Conservation (phyloP, 2,113 vertebrate species). For the Genyomyrus donnyi region DNA sequence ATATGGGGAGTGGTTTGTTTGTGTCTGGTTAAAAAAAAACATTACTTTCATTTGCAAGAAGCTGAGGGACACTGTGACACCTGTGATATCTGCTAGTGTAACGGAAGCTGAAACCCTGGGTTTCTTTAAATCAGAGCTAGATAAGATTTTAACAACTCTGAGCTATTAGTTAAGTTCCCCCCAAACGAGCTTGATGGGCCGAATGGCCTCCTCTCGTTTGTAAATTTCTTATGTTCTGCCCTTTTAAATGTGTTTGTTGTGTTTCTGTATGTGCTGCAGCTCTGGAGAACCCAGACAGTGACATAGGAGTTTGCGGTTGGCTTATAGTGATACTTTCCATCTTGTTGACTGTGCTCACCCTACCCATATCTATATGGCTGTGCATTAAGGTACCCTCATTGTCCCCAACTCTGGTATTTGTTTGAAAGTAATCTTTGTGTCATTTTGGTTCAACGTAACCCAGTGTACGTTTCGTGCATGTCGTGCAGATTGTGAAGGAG, state of each 20-base stretch:
- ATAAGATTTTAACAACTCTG: no score
- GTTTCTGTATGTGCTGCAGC: constrained; percentile 22
- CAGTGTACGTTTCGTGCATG: not conserved
- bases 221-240: not conserved
- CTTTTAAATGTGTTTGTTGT: not conserved
- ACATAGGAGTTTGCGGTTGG: constrained; percentile 75
- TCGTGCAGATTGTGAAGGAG: constrained; percentile 82
- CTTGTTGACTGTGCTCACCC: constrained; percentile 64
- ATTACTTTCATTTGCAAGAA: not conserved
- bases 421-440: not conserved
- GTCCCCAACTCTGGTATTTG: not conserved
- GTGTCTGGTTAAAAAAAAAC: not conserved
- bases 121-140: no score
- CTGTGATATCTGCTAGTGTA: not conserved
- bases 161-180: no score
- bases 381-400: constrained; percentile 79
- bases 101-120: no score
- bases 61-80: not conserved
- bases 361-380: constrained; percentile 86
- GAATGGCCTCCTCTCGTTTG: no score
- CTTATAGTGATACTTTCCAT: constrained; percentile 67
- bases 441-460: not conserved
- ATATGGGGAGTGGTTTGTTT: not conserved
- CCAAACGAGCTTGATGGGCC: no score
- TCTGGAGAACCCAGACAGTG: constrained; percentile 34